A percentile compares a stretch with the other conserved stretches of the same genome.
Evolutionary conservation across 2,888 invertebrate genomes (phyloP).

Genomic region (Lochmaea capreae): DNA sequence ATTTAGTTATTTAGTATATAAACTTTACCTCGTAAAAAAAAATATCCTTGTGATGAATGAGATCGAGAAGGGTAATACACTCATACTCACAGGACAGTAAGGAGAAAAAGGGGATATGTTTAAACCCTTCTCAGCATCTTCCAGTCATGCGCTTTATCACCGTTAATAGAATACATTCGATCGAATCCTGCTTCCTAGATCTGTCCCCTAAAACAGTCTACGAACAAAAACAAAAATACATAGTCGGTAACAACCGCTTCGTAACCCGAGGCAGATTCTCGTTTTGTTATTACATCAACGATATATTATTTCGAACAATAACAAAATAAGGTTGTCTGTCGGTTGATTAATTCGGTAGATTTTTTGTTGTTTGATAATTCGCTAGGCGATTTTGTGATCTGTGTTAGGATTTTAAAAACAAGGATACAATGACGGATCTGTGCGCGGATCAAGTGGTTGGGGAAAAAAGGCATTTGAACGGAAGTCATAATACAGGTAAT

Average conservation of each 20-base stretch:
- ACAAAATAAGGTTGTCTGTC: conserved; percentile 39
- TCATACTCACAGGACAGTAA: too few species aligned
- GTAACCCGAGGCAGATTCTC: conserved; percentile 12
- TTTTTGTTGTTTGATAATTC: conserved; percentile 19
- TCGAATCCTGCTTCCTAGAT: conserved; percentile 35
- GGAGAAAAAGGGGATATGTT: neutral
- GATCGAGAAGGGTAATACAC: neutral
- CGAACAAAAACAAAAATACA: conserved; percentile 31
- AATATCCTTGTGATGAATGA: neutral
- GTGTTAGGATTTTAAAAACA: neutral
- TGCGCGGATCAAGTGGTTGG: conserved; percentile 39
- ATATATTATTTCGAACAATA: conserved; percentile 34
- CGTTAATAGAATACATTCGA: conserved; percentile 38
- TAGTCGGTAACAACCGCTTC: conserved; percentile 36
- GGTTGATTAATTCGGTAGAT: conserved; percentile 36
- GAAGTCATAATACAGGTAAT: conserved; percentile 38
- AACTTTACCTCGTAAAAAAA: neutral
- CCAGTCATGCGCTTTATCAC: conserved; percentile 35
- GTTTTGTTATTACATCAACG: conserved; percentile 20
- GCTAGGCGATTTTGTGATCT: conserved; percentile 12
- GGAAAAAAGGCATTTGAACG: conserved; percentile 38
- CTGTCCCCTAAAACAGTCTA: conserved; percentile 24
- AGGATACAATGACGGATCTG: conserved; percentile 43
- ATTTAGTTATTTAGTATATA: too few species aligned
- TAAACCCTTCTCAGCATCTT: conserved; percentile 14